phyloP scores from a whole-genome alignment of 2,113 vertebrate species.

The Phalacrocorax aristotelis region DNA sequence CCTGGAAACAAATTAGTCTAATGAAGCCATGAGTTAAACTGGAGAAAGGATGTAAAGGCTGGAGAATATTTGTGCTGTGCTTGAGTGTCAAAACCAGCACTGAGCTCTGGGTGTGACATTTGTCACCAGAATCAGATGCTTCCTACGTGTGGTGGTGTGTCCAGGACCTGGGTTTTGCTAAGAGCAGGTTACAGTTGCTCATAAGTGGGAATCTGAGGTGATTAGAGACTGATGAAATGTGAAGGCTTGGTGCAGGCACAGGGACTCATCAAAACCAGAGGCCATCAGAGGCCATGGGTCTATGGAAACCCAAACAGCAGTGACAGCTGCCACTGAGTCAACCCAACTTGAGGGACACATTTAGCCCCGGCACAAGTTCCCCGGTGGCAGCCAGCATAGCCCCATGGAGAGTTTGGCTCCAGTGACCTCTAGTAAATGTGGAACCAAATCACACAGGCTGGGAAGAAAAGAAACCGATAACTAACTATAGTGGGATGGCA shows the following conservation, averaged over 20 bases:
- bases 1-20: slow-evolving; percentile 60
- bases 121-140: not conserved
- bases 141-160: fast-evolving
- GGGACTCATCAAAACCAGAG: not conserved
- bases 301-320: not conserved
- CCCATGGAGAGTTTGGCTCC: not conserved
- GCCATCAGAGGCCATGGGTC: fast-evolving
- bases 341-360: not conserved
- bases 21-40: slow-evolving; percentile 53
- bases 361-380: not conserved
- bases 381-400: not conserved
- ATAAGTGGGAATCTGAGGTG: not conserved
- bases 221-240: not conserved
- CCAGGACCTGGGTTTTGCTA: not conserved
- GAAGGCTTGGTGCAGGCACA: not conserved
- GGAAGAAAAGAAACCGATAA: slow-evolving; percentile 7
- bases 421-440: not conserved
- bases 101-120: not conserved
- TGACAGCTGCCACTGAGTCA: not conserved
- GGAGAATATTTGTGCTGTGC: slow-evolving; percentile 4
- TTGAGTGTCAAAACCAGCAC: not conserved
- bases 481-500: not conserved
- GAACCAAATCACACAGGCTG: not conserved
- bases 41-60: slow-evolving; percentile 28
- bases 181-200: not conserved